Evolutionary conservation across 2,888 invertebrate species (phyloP), one percentile per base, ranked within the genome.

Genomic region (Malthinus seriepunctatus): DNA sequence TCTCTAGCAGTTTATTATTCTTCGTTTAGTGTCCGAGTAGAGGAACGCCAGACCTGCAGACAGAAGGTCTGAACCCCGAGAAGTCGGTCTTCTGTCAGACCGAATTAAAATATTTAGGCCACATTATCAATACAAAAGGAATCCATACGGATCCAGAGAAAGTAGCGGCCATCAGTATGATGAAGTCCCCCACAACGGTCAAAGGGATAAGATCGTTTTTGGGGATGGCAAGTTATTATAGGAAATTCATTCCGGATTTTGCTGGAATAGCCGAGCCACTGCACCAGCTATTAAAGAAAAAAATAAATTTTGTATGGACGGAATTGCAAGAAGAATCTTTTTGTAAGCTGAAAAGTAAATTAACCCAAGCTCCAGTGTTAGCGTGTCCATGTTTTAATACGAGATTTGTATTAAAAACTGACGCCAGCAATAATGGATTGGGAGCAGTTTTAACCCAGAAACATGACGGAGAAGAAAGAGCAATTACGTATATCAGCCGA

Each of bases 141-240:
- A 12, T 5, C 8, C 10, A 64, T 8, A 62, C 66, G 1, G 66
- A 71, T 47, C 68, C 66, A 0, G 64, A 65, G 1, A 67, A 61
- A 44, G 56, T 69, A 0, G 42, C 39, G 1, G 56, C 64, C 1
- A 66, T 68, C 9, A 8, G 32, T 8, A 42, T 68, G 4, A 42
- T 49, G 11, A 46, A 54, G 23, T 42, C 45, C 8, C 64, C 60
- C 11, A 42, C 14, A 10, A 60, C 39, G 11, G 46, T 44, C 7
- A 56, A 39, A 23, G 48, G 54, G 34, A 37, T 68, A 12, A 53
- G 63, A 10, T 37, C 60, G 8, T 44, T 67, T 33, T 31, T 68
- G 1, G 68, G 68, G 1, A 37, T 56, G 10, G 51, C 62, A 3
- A 63, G 65, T 1, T 68, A 63, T 56, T 69, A 68, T 47, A 44